Base-by-base conservation (phyloP, 2,888 invertebrate genomes). In the Zonitis immaculata region DNA sequence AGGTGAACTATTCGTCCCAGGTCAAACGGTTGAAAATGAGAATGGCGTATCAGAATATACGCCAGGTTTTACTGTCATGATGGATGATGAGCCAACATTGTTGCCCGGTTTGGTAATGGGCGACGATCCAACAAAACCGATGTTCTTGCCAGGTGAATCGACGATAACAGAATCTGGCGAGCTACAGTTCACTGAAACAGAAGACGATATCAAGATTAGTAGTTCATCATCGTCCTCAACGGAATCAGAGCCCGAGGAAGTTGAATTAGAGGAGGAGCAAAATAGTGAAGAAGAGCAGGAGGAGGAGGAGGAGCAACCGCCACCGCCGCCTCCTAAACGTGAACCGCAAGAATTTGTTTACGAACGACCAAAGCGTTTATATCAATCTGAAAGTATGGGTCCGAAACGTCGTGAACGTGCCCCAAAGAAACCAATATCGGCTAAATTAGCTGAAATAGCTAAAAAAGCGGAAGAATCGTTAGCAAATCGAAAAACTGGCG, bases 21-120 rank as follows among this genome's bases (percentile, higher is more conserved):
- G 89, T 16, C 88, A 89, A 76, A 88, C 88, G 0, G 79, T 88
- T 54, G 82, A 85, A 55, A 87, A 85, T 2, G 82, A 82, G 45
- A 84, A 86, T 58, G 88, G 87, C 0, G 85, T 84, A 0, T 84
- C 84, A 32, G 82, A 86, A 58, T 89, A 89, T 68, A 86, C 88
- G 42, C 89, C 89, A 2, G 89, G 89, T 6, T 88, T 89, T 76
- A 87, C 88, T 57, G 85, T 89, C 52, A 84, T 88, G 75, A 86
- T 88, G 7, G 87, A 87, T 70, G 84, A 83, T 45, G 89, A 89
- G 1, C 88, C 88, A 1, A 88, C 87, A 2, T 88, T 90, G 66
- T 86, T 89, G 65, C 89, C 89, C 0, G 89, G 89, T 46, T 86
- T 89, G 76, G 86, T 89, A 22, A 89, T 89, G 75, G 75, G 74